phyloP scores from a whole-genome alignment of 2,113 vertebrate species.

The Ceyx melanurus region DNA sequence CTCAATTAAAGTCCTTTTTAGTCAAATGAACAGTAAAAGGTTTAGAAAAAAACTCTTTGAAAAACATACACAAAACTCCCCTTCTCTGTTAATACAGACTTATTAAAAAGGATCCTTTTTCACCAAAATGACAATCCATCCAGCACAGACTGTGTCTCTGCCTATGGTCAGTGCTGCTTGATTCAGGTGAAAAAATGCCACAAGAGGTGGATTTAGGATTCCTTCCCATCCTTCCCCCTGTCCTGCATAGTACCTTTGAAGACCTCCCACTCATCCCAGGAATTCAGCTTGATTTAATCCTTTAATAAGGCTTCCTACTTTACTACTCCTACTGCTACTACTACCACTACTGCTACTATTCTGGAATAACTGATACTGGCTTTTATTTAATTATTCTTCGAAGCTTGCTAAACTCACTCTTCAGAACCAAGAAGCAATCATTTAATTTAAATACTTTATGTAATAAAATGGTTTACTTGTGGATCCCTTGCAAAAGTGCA shows the following conservation, averaged over 20 bases:
- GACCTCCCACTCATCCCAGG: neutral
- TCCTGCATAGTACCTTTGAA: neutral
- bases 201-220: neutral
- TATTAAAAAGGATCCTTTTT: neutral
- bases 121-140: neutral
- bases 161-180: neutral
- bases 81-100: neutral
- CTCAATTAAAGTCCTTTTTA: neutral
- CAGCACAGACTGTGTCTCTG: neutral
- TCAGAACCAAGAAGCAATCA: neutral
- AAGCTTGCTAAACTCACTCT: neutral
- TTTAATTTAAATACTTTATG: neutral
- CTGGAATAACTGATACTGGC: neutral
- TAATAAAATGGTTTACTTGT: neutral
- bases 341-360: neutral
- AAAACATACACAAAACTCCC: neutral
- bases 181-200: neutral
- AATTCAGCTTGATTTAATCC: slow-evolving; percentile 11
- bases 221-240: neutral
- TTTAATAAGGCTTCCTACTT: neutral
- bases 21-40: neutral
- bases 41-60: neutral
- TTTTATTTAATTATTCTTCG: neutral
- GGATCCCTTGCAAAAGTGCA: neutral
- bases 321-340: neutral